Base-by-base conservation (phyloP, 2,113 vertebrate species). In the Triplophysa dalaica region DNA sequence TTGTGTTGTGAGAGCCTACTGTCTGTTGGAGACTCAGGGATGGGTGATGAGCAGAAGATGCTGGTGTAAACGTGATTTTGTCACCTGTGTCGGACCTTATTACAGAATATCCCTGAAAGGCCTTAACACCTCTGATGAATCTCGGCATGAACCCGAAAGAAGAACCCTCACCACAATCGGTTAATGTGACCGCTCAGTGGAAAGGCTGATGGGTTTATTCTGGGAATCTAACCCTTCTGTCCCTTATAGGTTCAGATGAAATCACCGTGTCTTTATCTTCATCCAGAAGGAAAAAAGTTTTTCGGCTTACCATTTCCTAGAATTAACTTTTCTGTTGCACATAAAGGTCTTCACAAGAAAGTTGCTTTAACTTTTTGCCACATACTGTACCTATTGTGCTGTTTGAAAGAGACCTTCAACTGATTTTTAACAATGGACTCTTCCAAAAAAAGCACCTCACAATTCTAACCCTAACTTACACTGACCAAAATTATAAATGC, bases 1-100 rank as follows among this genome's bases (percentile, higher is more conserved):
- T 70, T 75, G 60, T 72, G 60, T 16, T 76, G n/a, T 77, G 17
- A 82, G 69, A 68, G n/a, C 21, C 24, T 48, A 65, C 52, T 63
- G 41, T 45, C 38, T 0, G 4, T 80, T 82, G 76, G 70, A 75
- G 65, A 77, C 75, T 84, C 70, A 38, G 26, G 70, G 84, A 83
- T 81, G 38, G 60, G 66, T 64, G 50, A 24, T 43, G 69, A n/a
- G 38, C 70, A 61, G 21, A 72, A 45, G 48, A 61, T 73, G 33
- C 26, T 13, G 19, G 10, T 70, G 50, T 78, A 48, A 73, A 29
- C 6, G 22, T 26, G 69, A 58, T 79, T 68, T 64, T 70, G 19
- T 68, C 69, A 69, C 63, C 64, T 54, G 52, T 61, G 29, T 38
- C 45, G 58, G n/a, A 56, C 43, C 17, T 29, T 72, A 74, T 79